phyloP scores from a whole-genome alignment of 2,113 vertebrate genomes.

The Cariama cristata region DNA sequence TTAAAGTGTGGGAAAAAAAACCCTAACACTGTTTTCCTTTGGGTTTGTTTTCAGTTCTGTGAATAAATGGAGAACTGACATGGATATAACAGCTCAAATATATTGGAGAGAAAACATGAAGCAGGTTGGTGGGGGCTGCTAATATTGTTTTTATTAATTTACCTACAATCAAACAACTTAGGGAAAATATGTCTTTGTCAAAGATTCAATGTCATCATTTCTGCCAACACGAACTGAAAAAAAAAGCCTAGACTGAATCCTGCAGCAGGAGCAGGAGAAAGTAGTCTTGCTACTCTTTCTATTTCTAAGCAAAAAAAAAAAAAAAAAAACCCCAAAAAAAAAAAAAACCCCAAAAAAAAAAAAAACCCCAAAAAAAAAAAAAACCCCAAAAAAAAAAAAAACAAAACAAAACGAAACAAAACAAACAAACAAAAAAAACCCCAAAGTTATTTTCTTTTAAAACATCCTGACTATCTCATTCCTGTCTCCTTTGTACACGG shows the following conservation, averaged over 20 bases:
- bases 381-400: neutral
- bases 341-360: neutral
- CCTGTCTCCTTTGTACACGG: neutral
- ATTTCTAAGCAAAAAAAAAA: neutral
- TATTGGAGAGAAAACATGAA: neutral
- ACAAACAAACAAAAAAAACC: no score
- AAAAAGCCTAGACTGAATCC: neutral
- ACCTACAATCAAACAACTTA: neutral
- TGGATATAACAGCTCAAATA: neutral
- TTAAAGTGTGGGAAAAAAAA: neutral
- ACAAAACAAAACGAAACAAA: no score
- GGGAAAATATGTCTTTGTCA: neutral
- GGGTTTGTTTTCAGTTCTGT: neutral
- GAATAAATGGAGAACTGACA: neutral
- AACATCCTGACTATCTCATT: no score
- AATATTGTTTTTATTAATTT: neutral
- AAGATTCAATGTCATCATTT: neutral
- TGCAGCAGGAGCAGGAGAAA: neutral
- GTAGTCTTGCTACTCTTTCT: neutral
- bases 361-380: neutral
- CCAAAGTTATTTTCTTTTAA: neutral
- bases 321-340: neutral
- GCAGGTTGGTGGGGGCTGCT: neutral
- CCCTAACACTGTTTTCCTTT: neutral
- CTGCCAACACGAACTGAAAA: neutral